Evolutionary conservation across 2,797 vertebrate species (phyloP), one percentile per base, ranked within the genome.

Genomic region (Etheostoma nigrum): DNA sequence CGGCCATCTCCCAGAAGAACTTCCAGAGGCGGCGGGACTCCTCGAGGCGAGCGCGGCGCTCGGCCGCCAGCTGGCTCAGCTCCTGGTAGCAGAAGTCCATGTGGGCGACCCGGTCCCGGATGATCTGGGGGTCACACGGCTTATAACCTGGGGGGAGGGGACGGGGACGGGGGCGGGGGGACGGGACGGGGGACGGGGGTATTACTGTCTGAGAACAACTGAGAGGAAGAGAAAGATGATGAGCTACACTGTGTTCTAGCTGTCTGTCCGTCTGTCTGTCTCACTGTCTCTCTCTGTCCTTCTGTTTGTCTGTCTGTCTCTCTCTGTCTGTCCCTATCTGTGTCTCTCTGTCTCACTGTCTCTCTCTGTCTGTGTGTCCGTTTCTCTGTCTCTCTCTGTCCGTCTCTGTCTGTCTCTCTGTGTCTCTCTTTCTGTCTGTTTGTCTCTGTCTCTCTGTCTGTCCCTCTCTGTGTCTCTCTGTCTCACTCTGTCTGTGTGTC

Each of bases 1-100:
- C 98, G 0, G 98, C 98, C 98, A 99, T 99, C 86, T 99, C 98
- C 98, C 98, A 99, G 95, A 99, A 99, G 94, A 99, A 99, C 87
- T 99, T 99, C 98, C 98, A 99, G 74, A 99, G 97, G 69, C 98
- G 97, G 0, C 98, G 96, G 0, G 97, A 99, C 87, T 99, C 98
- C 86, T 99, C 98, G 0, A 99, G 94, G 15, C 96, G 96, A 0
- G 96, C 97, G 1, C 96, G 93, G 2, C 98, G 97, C 88, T 98
- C 98, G 0, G 97, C 95, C 0, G 98, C 97, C 13, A 99, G 94
- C 93, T 99, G 97, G 73, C 92, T 97, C 70, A 99, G 94, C 83
- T 99, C 98, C 90, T 98, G 97, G 90, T 99, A 99, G 85, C 97
- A 99, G 95, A 99, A 99, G 67, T 99, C 98, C 96, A 99, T 95